A percentile compares a stretch with the other conserved stretches of the same genome.
These are phyloP conservation scores for Cordilura impudica DNA, from an alignment of 2,888 invertebrate genomes.

Conservation along the genomic window DNA sequence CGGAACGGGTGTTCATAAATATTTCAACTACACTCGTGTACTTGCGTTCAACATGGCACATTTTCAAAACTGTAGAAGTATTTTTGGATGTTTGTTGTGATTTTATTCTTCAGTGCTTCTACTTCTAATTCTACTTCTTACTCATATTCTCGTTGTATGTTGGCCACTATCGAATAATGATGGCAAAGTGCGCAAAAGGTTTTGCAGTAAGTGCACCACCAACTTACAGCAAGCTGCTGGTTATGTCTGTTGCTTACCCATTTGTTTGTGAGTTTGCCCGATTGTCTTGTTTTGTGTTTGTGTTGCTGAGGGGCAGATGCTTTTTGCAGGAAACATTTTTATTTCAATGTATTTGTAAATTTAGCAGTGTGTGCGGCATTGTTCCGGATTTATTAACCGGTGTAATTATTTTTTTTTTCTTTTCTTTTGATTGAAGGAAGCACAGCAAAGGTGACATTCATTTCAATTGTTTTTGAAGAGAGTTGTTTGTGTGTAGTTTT, in stretches of 20 bases:
- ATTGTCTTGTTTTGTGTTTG: neutral
- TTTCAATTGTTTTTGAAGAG: constrained; percentile 7
- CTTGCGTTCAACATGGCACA: neutral
- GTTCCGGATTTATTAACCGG: constrained; percentile 56
- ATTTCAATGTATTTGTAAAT: neutral
- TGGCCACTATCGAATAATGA: neutral
- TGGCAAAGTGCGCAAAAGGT: constrained; percentile 51
- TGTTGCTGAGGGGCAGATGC: constrained; percentile 45
- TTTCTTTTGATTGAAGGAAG: constrained; percentile 8
- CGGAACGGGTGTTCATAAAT: constrained; percentile 48
- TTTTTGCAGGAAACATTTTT: constrained; percentile 24
- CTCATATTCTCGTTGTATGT: neutral
- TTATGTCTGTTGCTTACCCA: neutral
- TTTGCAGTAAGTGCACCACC: constrained; percentile 53
- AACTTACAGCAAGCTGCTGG: constrained; percentile 23
- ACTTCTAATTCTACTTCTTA: neutral
- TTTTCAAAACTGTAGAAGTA: neutral
- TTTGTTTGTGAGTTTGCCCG: too few relatives aligned
- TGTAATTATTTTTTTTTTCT: constrained; percentile 52
- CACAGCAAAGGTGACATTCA: constrained; percentile 52
- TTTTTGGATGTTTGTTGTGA: constrained; percentile 10
- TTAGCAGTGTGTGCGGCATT: constrained; percentile 20
- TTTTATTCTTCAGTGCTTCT: neutral
- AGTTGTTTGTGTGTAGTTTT: too few relatives aligned
- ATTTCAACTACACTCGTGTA: neutral